Base-by-base conservation (phyloP, 2,113 vertebrate genomes). In the Gambusia holbrooki region DNA sequence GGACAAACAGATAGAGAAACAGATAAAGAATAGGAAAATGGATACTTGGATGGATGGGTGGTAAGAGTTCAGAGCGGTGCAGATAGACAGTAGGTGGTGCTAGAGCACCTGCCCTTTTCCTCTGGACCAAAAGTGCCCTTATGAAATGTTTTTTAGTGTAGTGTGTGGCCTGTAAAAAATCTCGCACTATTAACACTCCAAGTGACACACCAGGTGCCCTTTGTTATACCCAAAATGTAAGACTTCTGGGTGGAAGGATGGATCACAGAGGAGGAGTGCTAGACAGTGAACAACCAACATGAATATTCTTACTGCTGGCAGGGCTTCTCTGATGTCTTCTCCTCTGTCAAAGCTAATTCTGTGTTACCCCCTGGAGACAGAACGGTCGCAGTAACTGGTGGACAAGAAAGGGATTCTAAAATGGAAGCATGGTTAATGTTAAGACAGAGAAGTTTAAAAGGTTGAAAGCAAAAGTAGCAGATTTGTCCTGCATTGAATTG, bases 281-380 rank as follows among this genome's bases (percentile, higher is more conserved):
- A 19, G 17, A 74, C 12, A 69, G 82, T 32, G 67, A 71, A 67
- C 32, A 25, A 76, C 40, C 71, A 51, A 63, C 54, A 40, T 25
- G 42, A 32, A 74, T 14, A 19, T 63, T 83, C 92, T 88, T 87
- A 92, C 81, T 88, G 78, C 60, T 86, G 75, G 48, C 48, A 77
- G 66, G 74, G 62, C 61, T 81, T 74, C 74, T 45, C 83, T 9
- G 68, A 58, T 1, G 68, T 65, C 66, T 77, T 79, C 62, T 75
- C 67, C 0, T 64, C 32, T 33, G 35, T 48, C 69, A 75, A 35
- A 30, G 33, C 29, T 48, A 66, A 45, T 66, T 88, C 79, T 0
- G 77, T 48, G 29, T 81, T 82, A 30, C 32, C 71, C 42, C 75
- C 88, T 73, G 76, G 37, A 60, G 80, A 68, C 5, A 66, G 33